phyloP scores from a whole-genome alignment of 2,113 vertebrate genomes.

The Hepsetus odoe region DNA sequence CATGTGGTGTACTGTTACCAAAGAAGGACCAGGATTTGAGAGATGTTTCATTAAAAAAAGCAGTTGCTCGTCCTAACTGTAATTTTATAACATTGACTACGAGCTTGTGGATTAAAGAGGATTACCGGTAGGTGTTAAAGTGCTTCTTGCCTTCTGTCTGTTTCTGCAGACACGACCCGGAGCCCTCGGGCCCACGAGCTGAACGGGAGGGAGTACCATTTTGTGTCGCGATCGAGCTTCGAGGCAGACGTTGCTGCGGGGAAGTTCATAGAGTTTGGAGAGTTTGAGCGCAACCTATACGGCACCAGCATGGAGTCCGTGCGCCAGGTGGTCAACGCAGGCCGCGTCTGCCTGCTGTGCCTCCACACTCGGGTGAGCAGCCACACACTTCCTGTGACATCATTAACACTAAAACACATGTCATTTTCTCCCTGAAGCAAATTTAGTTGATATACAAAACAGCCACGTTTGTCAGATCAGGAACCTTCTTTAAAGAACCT shows the following conservation, averaged over 20 bases:
- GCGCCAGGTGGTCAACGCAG: conserved; percentile 89
- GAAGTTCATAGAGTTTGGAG: conserved; percentile 93
- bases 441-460: no score
- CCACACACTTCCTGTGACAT: neutral
- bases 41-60: no score
- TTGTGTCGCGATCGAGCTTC: conserved; percentile 85
- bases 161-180: conserved; percentile 88
- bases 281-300: conserved; percentile 94
- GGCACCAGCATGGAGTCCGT: conserved; percentile 93
- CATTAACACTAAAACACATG: no score
- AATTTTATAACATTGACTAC: no score
- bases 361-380: conserved; percentile 88
- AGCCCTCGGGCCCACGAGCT: conserved; percentile 84
- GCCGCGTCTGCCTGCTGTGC: conserved; percentile 91
- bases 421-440: no score
- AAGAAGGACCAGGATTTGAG: no score
- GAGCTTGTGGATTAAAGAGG: no score
- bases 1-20: no score
- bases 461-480: no score
- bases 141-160: neutral
- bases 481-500: no score
- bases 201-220: conserved; percentile 93
- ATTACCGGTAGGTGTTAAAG: no score
- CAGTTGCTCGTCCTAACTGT: no score
- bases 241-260: conserved; percentile 84